Evolutionary conservation across 1,140 invertebrate genomes (phyloP).

Genomic region (Proales similis): DNA sequence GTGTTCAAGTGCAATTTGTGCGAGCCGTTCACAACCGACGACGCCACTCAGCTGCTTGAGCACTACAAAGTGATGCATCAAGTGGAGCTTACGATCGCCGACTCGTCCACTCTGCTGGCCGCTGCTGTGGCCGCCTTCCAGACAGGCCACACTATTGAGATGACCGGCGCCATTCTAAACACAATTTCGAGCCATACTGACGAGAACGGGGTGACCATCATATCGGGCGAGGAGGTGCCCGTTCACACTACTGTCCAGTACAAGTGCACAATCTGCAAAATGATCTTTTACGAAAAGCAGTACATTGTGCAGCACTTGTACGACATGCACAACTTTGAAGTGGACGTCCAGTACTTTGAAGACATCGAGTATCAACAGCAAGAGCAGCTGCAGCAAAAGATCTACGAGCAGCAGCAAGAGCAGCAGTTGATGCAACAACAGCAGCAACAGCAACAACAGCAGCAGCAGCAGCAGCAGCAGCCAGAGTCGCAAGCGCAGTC

Average conservation of each 20-base stretch:
- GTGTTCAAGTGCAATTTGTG: conserved; percentile 35
- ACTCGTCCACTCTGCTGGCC: conserved; percentile 22
- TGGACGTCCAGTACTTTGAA: conserved; percentile 30
- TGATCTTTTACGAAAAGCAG: conserved; percentile 35
- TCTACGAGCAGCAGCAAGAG: conserved; percentile 35
- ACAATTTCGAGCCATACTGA: conserved; percentile 14
- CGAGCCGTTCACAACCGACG: conserved; percentile 30
- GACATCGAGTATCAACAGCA: conserved; percentile 35
- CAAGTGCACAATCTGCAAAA: conserved; percentile 36
- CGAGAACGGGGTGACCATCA: conserved; percentile 34
- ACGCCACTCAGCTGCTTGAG: conserved; percentile 32
- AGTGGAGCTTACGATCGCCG: conserved; percentile 29
- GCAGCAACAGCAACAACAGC: conserved; percentile 8
- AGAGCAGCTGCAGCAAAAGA: conserved; percentile 37
- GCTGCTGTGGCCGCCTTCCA: conserved; percentile 33
- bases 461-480: conserved; percentile 1
- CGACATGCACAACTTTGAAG: conserved; percentile 31
- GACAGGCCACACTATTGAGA: conserved; percentile 36
- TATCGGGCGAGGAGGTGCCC: conserved; percentile 30
- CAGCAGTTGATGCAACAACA: conserved; percentile 22
- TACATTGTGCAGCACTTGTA: conserved; percentile 34
- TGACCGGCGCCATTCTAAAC: conserved; percentile 35
- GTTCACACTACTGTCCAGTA: conserved; percentile 36
- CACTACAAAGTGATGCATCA: conserved; percentile 35
- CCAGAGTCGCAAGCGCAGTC: neutral